phyloP scores from a whole-genome alignment of 1,140 invertebrate genomes.

The Macrobrachium rosenbergii region DNA sequence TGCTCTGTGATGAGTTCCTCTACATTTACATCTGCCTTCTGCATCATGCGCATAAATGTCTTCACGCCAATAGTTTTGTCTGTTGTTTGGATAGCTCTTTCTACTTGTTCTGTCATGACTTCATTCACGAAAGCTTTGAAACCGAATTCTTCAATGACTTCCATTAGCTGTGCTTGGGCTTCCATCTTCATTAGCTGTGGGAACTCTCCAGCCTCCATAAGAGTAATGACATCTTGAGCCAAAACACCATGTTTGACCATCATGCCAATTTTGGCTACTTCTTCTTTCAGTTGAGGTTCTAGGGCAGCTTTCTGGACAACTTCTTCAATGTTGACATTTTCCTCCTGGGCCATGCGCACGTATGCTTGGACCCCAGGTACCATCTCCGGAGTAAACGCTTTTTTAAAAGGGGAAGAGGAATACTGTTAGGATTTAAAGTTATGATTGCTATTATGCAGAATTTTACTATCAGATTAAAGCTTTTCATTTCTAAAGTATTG shows the following conservation, averaged over 20 bases:
- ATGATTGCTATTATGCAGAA: too few relatives aligned
- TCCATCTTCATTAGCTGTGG: conserved; percentile 63
- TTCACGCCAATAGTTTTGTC: conserved; percentile 45
- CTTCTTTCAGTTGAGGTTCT: conserved; percentile 79
- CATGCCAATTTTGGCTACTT: conserved; percentile 62
- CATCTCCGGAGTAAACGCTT: conserved; percentile 65
- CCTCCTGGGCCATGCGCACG: conserved; percentile 82
- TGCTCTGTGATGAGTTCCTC: conserved; percentile 53
- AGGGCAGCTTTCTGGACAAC: conserved; percentile 88
- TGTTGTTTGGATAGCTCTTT: conserved; percentile 52
- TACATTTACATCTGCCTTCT: conserved; percentile 50
- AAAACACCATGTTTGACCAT: conserved; percentile 66
- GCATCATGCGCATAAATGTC: conserved; percentile 53
- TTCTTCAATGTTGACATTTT: conserved; percentile 85
- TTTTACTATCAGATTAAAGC: not conserved
- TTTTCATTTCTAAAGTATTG: not conserved
- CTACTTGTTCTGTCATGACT: conserved; percentile 47
- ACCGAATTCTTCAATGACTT: conserved; percentile 60
- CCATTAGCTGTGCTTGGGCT: conserved; percentile 66
- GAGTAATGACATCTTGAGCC: conserved; percentile 61
- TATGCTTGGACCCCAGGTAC: conserved; percentile 66
- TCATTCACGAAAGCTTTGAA: conserved; percentile 45
- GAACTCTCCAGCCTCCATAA: conserved; percentile 66
- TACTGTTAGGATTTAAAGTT: conserved; percentile 6
- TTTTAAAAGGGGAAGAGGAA: conserved; percentile 38